Conservation (phyloP, 1,140 invertebrate genomes). For the Pygmarrhopalites habei region DNA sequence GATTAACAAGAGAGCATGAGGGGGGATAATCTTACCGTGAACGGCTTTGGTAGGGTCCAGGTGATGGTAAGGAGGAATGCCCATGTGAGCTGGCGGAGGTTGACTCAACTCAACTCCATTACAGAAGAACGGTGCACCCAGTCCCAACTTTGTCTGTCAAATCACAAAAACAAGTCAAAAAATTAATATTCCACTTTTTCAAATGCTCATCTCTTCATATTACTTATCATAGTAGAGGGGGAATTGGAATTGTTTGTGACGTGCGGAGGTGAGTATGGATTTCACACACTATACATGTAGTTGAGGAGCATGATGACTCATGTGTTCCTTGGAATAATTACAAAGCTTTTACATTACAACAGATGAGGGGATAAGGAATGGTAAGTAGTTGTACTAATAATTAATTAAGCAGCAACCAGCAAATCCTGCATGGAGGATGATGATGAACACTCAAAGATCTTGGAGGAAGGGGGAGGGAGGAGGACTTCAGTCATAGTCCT, state of each 20-base stretch:
- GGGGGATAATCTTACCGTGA: constrained; percentile 46
- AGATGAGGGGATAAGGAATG: too few species aligned
- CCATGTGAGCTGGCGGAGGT: constrained; percentile 94
- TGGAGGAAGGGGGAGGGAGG: too few species aligned
- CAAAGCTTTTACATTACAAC: too few species aligned
- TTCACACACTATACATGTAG: too few species aligned
- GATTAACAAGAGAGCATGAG: too few species aligned
- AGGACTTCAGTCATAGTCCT: too few species aligned
- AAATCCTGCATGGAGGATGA: too few species aligned
- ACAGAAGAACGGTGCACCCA: constrained; percentile 67
- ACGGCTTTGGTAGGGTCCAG: constrained; percentile 46
- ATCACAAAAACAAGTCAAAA: constrained; percentile 6
- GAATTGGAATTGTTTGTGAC: neutral
- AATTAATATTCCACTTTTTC: neutral
- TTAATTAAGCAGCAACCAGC: too few species aligned
- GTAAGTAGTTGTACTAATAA: too few species aligned
- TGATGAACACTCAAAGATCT: too few species aligned
- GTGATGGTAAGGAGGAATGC: constrained; percentile 82
- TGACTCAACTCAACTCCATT: constrained; percentile 81
- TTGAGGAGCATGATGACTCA: neutral
- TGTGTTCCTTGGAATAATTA: too few species aligned
- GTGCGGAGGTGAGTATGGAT: neutral
- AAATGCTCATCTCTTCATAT: neutral
- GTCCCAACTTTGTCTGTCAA: constrained; percentile 22
- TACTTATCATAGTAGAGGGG: neutral